Conservation (phyloP, 1,140 invertebrate species). For the Zelostemma sp. region DNA sequence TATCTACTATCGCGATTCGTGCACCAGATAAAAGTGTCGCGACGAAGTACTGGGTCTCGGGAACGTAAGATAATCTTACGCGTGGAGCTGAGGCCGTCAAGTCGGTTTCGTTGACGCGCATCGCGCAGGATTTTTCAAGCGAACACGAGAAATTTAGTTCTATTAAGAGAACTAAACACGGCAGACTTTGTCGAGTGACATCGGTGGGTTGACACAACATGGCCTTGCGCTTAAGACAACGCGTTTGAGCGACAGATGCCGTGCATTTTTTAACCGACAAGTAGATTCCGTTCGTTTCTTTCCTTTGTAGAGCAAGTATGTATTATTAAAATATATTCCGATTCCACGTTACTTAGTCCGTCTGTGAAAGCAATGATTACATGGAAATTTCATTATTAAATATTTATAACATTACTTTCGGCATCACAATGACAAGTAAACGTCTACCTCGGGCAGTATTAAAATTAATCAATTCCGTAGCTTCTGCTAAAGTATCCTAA, state of each 20-base stretch:
- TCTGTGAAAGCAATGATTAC: too few relatives aligned
- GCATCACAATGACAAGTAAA: not conserved
- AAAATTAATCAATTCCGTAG: conserved; percentile 26
- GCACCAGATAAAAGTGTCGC: conserved; percentile 9
- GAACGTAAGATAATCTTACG: conserved; percentile 18
- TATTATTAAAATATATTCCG: too few relatives aligned
- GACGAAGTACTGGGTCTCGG: not conserved
- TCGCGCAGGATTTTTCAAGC: conserved; percentile 34
- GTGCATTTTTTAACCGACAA: conserved; percentile 41
- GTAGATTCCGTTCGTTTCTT: too few relatives aligned
- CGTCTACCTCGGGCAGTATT: not conserved
- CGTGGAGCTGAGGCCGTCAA: conserved; percentile 25
- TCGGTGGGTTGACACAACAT: conserved; percentile 63
- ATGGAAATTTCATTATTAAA: too few relatives aligned
- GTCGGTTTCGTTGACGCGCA: conserved; percentile 38
- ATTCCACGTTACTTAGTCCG: too few relatives aligned
- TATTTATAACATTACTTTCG: not conserved
- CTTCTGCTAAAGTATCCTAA: conserved; percentile 26
- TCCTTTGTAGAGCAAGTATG: too few relatives aligned
- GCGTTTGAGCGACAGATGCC: conserved; percentile 33
- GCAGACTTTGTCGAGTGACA: conserved; percentile 58
- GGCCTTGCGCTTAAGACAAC: conserved; percentile 59
- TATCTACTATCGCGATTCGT: too few relatives aligned
- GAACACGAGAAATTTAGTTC: conserved; percentile 48
- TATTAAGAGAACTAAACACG: conserved; percentile 64